phyloP scores from a whole-genome alignment of 1,140 invertebrate genomes.

The Brachionus angularis region DNA sequence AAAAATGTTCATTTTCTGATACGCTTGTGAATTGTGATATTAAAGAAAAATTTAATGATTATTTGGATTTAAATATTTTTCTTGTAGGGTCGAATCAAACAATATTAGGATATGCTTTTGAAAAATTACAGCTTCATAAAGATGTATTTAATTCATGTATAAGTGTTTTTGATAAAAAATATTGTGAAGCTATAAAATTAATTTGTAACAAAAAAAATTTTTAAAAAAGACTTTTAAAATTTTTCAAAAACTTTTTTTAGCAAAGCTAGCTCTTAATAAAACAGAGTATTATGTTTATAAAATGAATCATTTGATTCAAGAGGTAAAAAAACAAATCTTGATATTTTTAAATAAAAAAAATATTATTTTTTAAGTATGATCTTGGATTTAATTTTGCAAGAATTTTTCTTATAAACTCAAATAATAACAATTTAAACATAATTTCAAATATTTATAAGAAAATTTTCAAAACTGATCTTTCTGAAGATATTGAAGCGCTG shows the following conservation, averaged over 20 bases:
- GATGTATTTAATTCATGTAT: background rate
- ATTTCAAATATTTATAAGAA: background rate
- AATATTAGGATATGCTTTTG: no score
- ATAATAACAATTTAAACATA: background rate
- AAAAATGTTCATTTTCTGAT: no score
- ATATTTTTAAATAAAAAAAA: background rate
- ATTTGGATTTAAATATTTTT: slow-evolving; percentile 3
- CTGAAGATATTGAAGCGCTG: background rate
- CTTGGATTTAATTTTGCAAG: slow-evolving; percentile 2
- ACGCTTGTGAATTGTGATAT: no score
- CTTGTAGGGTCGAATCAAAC: background rate
- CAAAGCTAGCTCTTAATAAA: background rate
- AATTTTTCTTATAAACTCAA: background rate
- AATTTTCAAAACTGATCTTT: slow-evolving; percentile 18
- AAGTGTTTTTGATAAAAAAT: background rate
- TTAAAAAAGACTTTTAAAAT: no score
- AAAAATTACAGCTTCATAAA: background rate
- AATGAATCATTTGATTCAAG: background rate
- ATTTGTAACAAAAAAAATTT: background rate
- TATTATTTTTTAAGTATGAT: background rate
- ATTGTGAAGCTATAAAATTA: background rate
- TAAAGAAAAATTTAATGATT: background rate
- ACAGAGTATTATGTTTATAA: background rate
- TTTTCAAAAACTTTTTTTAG: no score
- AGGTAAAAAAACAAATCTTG: background rate